Evolutionary conservation across 2,113 vertebrate genomes (phyloP).

Genomic region (Protobothrops mucrosquamatus): DNA sequence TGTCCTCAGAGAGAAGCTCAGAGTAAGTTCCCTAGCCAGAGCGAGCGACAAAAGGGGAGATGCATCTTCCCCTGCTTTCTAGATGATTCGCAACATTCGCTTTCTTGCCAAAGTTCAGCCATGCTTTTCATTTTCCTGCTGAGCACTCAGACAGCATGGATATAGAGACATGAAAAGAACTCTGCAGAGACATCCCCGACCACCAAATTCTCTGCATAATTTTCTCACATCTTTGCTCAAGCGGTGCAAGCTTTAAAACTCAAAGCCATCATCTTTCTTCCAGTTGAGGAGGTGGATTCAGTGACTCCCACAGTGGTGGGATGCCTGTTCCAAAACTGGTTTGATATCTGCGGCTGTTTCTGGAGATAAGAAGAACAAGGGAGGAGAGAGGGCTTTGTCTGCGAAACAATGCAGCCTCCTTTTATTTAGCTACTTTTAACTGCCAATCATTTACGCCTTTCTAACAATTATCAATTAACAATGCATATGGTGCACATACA

Average conservation of each 20-base stretch:
- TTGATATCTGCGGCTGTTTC: neutral
- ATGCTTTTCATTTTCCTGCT: conserved; percentile 15
- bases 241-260: neutral
- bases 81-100: conserved; percentile 2
- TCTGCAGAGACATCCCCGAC: conserved; percentile 15
- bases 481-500: neutral
- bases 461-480: neutral
- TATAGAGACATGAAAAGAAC: conserved; percentile 33
- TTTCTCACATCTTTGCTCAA: neutral
- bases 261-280: conserved; percentile 1
- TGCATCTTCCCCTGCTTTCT: conserved; percentile 6
- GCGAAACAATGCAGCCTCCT: neutral
- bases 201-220: conserved; percentile 3
- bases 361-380: neutral
- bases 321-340: neutral
- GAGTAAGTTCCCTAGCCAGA: neutral
- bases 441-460: neutral
- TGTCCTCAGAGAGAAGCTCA: neutral
- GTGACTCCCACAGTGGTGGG: neutral
- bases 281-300: neutral
- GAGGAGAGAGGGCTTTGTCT: neutral
- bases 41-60: neutral
- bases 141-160: conserved; percentile 21
- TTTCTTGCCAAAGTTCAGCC: conserved; percentile 21
- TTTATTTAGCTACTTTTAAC: neutral